Base-by-base conservation (phyloP, 2,113 vertebrate genomes). In the Cyprinodon tularosa region DNA sequence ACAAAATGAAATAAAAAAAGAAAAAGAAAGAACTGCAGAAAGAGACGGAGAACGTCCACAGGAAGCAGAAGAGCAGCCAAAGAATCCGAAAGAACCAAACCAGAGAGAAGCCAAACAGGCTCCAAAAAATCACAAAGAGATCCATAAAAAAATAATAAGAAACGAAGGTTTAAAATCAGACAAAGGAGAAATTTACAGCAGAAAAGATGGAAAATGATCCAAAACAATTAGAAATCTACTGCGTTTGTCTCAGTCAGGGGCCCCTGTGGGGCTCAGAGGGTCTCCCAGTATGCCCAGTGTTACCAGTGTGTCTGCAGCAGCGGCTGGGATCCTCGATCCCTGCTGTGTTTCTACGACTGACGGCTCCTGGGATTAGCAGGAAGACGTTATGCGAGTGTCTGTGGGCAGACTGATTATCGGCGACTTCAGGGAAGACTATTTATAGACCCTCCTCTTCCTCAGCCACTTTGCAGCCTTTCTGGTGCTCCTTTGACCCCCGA, bases 351-450 rank as follows among this genome's bases (percentile, higher is more conserved):
- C 45, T 42, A 62, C n/a, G 20, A n/a, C 20, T 12, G 20, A 13
- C 17, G 17, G 20, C 22, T 44, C 40, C 40, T 47, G 20, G 45
- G 70, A 42, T 62, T 44, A 60, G 14, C 50, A 3, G 50, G 40
- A 71, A 62, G 59, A 63, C 29, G 50, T 47, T 37, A 72, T 15
- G 15, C 48, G 50, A 70, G 38, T 38, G 38, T 12, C 37, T 3
- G 44, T 39, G 2, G 1, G 15, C 47, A 37, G 48, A 38, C 47
- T 20, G 36, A 70, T 40, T 70, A 70, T 13, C 42, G 48, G 42
- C 3, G 29, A 12, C 61, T 53, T 68, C 67, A 68, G 48, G n/a
- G 67, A 57, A 68, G 22, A n/a, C 38, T 72, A 64, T 64, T 72
- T 64, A 39, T 72, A 64, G 71, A n/a, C 12, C 22, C 12, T 64